Conservation (phyloP, 1,140 invertebrate genomes). For the Berghia stephanieae region DNA sequence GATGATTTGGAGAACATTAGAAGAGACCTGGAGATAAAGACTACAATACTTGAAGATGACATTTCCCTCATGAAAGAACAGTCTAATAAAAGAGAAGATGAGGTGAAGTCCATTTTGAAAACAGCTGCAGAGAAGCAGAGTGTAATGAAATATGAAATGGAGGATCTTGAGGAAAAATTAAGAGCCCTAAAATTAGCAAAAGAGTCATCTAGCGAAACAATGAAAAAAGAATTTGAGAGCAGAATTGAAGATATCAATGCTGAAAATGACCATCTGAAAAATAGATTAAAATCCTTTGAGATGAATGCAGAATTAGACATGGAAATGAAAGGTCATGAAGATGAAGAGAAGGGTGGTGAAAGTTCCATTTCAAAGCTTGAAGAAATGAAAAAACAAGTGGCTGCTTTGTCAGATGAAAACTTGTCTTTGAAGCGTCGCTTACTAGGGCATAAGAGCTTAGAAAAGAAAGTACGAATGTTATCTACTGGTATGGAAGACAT, state of each 20-base stretch:
- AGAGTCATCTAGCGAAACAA: background rate
- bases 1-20: constrained; percentile 28
- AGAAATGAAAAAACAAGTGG: constrained; percentile 1
- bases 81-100: background rate
- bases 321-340: background rate
- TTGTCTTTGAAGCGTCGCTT: background rate
- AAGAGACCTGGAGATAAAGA: constrained; percentile 10
- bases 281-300: background rate
- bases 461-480: background rate
- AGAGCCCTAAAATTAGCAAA: background rate
- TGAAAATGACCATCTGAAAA: constrained; percentile 8
- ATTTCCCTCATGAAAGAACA: background rate
- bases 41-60: constrained; percentile 18
- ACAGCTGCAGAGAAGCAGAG: constrained; percentile 9
- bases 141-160: constrained; percentile 24
- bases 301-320: background rate
- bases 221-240: background rate
- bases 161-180: constrained; percentile 9
- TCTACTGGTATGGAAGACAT: background rate
- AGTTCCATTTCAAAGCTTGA: background rate
- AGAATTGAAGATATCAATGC: background rate
- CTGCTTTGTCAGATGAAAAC: background rate
- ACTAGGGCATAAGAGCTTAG: background rate
- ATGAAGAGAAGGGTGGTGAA: background rate
- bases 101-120: constrained; percentile 17